Base-by-base conservation (phyloP, 2,888 invertebrate genomes). In the Nomada fabriciana region DNA sequence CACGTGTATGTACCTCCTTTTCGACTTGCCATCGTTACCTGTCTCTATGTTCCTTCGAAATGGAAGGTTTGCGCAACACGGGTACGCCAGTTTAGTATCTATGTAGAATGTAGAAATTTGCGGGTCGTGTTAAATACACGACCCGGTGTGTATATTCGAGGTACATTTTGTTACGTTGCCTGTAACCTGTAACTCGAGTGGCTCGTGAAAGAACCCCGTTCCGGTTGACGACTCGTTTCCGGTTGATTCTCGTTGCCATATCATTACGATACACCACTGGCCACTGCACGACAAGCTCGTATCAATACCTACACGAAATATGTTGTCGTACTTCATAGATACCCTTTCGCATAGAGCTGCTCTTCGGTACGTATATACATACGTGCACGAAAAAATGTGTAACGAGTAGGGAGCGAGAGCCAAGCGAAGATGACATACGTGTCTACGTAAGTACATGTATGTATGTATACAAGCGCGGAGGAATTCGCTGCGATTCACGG, bases 181-280 rank as follows among this genome's bases (percentile, higher is more conserved):
- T 61, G 75, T 29, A 68, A 72, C 57, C 57, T 61, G 75, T 29
- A 68, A 71, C 57, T 69, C 59, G 77, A 85, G 69, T 77, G 85
- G 68, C 74, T 88, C 85, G 88, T 83, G 90, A 90, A 88, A 89
- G 90, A 89, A 81, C 74, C 75, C 84, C 85, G 91, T 91, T 91
- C 91, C 91, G 91, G 90, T 89, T 77, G 90, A 83, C 86, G 87
- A 82, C 77, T 75, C 82, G 87, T 83, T 91, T 91, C 91, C 91
- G 88, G 89, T 88, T 83, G 76, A 82, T 67, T 71, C 75, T 86
- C 67, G 84, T 82, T 80, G 52, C 81, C 29, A 20, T 70, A 75
- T 61, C 73, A 67, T 73, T 74, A 75, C 63, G 78, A 68, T 80
- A 85, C 60, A 70, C 81, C 80, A 82, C 60, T 87, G 68, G 60